Base-by-base conservation (phyloP, 2,888 invertebrate species). In the Nipponacmea schrenckii region DNA sequence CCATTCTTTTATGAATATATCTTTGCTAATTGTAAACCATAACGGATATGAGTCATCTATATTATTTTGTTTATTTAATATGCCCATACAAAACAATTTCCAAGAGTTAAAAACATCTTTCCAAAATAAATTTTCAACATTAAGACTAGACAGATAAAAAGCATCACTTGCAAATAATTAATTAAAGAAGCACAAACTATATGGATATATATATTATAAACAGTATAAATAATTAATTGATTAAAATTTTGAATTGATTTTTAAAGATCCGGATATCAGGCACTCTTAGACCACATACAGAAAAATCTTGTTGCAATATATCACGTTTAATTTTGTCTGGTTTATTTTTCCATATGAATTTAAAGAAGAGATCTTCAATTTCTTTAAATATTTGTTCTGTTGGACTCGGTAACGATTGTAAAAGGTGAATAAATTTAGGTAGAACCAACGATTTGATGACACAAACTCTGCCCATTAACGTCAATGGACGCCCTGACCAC, bases 331-430 rank as follows among this genome's bases (percentile, higher is more conserved):
- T 50, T 62, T 72, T 63, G 17, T 69, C 66, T 56, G 65, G 24
- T 66, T 72, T 72, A 8, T 63, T 62, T 66, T 69, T 69, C 65
- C 65, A 72, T 20, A 72, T 62, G 67, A 66, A 69, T 26, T 62
- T 39, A 62, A 31, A 68, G 62, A 68, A 64, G 15, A 66, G 17
- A 12, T 8, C 27, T 65, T 72, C 39, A 62, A 72, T 17, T 44
- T 73, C 67, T 56, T 73, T 69, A 24, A 56, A 39, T 46, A 20
- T 67, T 39, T 64, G 27, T 44, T 48, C 1, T 12, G 50, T 46
- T 20, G 71, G 71, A 50, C 27, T 66, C 26, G 72, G 72, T 5
- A 69, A 44, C 2, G 46, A 56, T 26, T 69, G 67, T 27, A 69
- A 44, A 45, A 69, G 63, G 24, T 69, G 64, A 2, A 71, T 45